Evolutionary conservation across 2,113 vertebrate species (phyloP).

Genomic region (Camelus bactrianus): DNA sequence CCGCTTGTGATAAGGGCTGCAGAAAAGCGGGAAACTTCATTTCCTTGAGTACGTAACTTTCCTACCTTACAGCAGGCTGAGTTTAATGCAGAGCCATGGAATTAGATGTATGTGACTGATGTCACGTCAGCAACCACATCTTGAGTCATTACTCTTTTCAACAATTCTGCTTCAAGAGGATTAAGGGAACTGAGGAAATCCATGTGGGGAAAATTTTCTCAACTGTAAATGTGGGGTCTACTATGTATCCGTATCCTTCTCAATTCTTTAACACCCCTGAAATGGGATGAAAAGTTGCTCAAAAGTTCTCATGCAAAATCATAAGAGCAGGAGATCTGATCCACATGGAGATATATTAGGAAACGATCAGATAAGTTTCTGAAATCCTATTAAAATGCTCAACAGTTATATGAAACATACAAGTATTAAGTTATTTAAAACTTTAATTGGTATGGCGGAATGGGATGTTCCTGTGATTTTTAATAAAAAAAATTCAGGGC

Average conservation of each 20-base stretch:
- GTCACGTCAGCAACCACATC: not conserved
- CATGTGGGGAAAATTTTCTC: not conserved
- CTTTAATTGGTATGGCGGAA: not conserved
- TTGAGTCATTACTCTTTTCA: not conserved
- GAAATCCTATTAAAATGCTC: not conserved
- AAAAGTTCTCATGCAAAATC: not conserved
- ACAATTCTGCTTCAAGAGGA: not conserved
- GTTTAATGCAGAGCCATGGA: not conserved
- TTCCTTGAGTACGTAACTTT: not conserved
- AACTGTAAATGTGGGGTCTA: not conserved
- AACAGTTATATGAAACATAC: not conserved
- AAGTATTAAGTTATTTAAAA: constrained; percentile 12
- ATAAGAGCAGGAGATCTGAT: not conserved
- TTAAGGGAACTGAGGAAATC: not conserved
- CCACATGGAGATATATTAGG: not conserved
- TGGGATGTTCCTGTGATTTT: constrained; percentile 36
- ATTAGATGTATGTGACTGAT: not conserved
- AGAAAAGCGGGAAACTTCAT: not conserved
- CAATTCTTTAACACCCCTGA: not conserved
- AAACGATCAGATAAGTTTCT: not conserved
- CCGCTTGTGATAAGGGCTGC: not conserved
- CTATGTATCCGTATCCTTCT: not conserved
- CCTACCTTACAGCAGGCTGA: not conserved
- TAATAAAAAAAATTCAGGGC: not conserved
- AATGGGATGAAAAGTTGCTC: not conserved